Conservation (phyloP, 2,113 vertebrate genomes). For the Paramormyrops kingsleyae region DNA sequence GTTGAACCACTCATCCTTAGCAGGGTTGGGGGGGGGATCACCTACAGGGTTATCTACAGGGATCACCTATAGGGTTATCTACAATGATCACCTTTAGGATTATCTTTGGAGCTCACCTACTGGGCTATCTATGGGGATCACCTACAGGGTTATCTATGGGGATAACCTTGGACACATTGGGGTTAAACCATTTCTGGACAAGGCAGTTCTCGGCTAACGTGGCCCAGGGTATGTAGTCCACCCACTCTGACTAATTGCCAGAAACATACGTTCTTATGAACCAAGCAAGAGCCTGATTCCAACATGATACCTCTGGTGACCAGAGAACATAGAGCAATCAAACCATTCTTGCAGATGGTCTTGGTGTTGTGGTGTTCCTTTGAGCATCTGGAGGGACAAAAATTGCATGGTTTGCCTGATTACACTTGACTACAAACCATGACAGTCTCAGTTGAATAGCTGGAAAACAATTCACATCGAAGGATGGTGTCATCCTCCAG, state of each 20-base stretch:
- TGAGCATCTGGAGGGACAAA: not conserved
- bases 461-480: not conserved
- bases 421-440: not conserved
- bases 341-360: not conserved
- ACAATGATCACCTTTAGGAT: too few species aligned
- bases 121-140: too few species aligned
- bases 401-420: not conserved
- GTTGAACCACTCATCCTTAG: not conserved
- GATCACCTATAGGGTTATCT: too few species aligned
- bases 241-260: not conserved
- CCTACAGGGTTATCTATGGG: too few species aligned
- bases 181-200: not conserved
- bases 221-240: not conserved
- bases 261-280: not conserved
- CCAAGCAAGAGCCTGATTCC: not conserved
- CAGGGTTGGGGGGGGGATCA: not conserved
- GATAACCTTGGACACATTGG: not conserved
- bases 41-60: too few species aligned
- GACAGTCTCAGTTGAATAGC: not conserved
- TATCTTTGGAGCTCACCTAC: too few species aligned
- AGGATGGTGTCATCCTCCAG: not conserved
- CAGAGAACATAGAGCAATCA: not conserved
- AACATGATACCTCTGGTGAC: not conserved
- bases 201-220: not conserved
- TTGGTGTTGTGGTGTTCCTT: not conserved